Percentiles rank a stretch among this genome's conserved stretches.
phyloP scores from a whole-genome alignment of 2,888 invertebrate genomes.

The Germaria angustata region DNA sequence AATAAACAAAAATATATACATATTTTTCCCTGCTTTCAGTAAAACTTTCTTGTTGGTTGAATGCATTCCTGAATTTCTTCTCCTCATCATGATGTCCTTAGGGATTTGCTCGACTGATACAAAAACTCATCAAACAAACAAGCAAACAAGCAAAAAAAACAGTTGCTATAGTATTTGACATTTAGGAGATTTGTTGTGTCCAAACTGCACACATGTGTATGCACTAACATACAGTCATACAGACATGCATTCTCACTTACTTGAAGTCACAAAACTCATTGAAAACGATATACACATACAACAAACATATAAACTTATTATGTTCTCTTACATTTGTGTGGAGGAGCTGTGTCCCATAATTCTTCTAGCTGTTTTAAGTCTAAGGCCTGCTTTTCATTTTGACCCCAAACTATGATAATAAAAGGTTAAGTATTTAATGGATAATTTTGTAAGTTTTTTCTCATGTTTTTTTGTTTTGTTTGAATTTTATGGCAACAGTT shows the following conservation, averaged over 20 bases:
- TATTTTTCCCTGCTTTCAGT: slow-evolving; percentile 1
- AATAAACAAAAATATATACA: background rate
- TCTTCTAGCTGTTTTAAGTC: background rate
- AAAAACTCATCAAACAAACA: slow-evolving; percentile 24
- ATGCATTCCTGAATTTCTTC: slow-evolving; percentile 44
- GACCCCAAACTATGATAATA: slow-evolving; percentile 41
- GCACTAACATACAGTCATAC: background rate
- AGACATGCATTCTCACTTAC: background rate
- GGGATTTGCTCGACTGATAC: slow-evolving; percentile 30
- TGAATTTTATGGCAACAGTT: background rate
- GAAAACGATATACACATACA: background rate
- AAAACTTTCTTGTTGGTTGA: slow-evolving; percentile 47
- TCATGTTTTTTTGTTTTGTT: too few relatives aligned
- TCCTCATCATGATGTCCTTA: slow-evolving; percentile 51
- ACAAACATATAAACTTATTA: background rate
- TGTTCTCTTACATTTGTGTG: background rate
- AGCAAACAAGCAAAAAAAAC: slow-evolving; percentile 2
- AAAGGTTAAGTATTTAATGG: slow-evolving; percentile 61
- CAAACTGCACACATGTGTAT: slow-evolving; percentile 17
- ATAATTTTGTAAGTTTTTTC: slow-evolving; percentile 15
- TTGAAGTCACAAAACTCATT: background rate
- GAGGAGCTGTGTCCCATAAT: background rate
- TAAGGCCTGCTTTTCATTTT: slow-evolving; percentile 29
- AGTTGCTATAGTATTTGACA: slow-evolving; percentile 56
- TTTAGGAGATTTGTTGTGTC: slow-evolving; percentile 56